Conservation (phyloP, 2,797 vertebrate species). For the Darevskia nairensis region DNA sequence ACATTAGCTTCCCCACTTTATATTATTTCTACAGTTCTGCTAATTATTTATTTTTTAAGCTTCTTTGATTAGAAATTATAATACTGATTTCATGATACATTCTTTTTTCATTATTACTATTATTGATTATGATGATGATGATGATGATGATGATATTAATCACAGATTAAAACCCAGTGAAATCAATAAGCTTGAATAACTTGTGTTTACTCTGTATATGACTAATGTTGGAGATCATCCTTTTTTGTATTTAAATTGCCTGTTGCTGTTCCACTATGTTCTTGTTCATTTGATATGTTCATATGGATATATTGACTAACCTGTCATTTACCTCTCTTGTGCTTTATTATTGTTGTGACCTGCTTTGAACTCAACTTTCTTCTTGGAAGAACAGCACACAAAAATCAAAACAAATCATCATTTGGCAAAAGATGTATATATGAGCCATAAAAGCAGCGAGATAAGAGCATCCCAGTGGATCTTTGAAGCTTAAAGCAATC, state of each 20-base stretch:
- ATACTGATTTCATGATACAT: background rate
- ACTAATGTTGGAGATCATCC: no score
- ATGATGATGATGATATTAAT: no score
- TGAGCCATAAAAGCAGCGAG: background rate
- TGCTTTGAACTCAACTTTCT: background rate
- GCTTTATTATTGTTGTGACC: background rate
- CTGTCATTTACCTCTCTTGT: background rate
- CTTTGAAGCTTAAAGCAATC: background rate
- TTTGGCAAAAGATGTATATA: background rate
- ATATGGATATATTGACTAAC: background rate
- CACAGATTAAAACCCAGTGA: no score
- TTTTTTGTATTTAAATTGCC: background rate
- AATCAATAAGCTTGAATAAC: no score
- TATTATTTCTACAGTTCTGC: background rate
- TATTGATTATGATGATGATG: no score
- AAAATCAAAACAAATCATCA: background rate
- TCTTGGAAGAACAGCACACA: background rate
- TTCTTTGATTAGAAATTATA: background rate
- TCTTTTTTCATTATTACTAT: no score
- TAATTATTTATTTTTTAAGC: no score
- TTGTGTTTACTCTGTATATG: no score
- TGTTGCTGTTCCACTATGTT: background rate
- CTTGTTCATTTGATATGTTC: background rate
- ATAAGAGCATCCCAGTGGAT: background rate
- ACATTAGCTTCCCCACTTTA: no score